Conservation (phyloP, 1,140 invertebrate species). For the Cotesia typhae region DNA sequence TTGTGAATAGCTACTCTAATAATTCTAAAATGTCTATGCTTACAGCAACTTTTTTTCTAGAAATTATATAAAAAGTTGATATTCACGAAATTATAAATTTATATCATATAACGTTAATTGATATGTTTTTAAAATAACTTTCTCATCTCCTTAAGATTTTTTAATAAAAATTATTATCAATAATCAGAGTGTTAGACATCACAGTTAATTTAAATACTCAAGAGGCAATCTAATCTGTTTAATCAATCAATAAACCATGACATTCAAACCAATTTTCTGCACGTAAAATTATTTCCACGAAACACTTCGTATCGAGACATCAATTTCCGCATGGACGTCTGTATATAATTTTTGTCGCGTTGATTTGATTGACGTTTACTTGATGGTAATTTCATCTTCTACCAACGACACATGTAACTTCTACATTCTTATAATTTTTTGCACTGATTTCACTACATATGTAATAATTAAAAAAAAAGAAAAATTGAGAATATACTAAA, state of each 20-base stretch:
- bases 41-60: no score
- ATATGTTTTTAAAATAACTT: no score
- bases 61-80: no score
- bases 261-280: constrained; percentile 10
- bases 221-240: background rate
- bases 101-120: no score
- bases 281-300: constrained; percentile 8
- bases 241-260: background rate
- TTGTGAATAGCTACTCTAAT: no score
- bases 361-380: constrained; percentile 3
- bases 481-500: background rate
- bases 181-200: background rate
- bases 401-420: constrained; percentile 37
- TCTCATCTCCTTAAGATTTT: no score
- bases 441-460: background rate
- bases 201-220: background rate
- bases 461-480: background rate
- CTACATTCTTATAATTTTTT: background rate
- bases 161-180: no score
- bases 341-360: constrained; percentile 14
- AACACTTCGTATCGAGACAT: background rate
- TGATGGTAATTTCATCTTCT: constrained; percentile 44
- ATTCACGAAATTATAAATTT: no score
- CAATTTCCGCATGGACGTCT: constrained; percentile 10
- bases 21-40: no score